A percentile compares a stretch with the other conserved stretches of the same genome.
These are phyloP conservation scores for Diorhabda sublineata DNA, from an alignment of 1,140 invertebrate genomes.

Conservation along the genomic window DNA sequence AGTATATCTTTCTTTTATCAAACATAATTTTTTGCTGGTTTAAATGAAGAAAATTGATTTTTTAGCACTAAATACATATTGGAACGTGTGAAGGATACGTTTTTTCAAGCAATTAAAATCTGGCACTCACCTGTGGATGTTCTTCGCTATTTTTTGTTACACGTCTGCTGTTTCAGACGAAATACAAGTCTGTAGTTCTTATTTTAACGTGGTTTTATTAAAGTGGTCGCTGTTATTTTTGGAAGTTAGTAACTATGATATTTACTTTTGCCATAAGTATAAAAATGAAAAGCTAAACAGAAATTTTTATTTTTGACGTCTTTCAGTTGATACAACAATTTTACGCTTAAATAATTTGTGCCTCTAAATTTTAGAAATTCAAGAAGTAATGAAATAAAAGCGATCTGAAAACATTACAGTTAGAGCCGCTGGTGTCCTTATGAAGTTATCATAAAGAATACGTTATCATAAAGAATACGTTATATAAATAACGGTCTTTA, in stretches of 20 bases:
- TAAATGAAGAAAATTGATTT: slow-evolving; percentile 6
- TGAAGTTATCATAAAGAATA: no score
- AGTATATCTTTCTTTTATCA: slow-evolving; percentile 8
- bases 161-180: slow-evolving; percentile 4
- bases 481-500: no score
- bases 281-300: slow-evolving; percentile 5
- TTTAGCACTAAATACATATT: slow-evolving; percentile 11
- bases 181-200: neutral
- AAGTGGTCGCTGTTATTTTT: slow-evolving; percentile 5
- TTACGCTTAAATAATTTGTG: slow-evolving; percentile 4
- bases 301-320: slow-evolving; percentile 4
- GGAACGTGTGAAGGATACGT: neutral
- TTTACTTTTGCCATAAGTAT: slow-evolving; percentile 4
- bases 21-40: slow-evolving; percentile 8
- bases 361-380: no score
- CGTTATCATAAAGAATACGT: no score
- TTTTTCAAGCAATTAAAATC: slow-evolving; percentile 8
- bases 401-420: no score
- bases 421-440: no score
- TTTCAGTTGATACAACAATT: slow-evolving; percentile 6
- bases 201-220: slow-evolving; percentile 7
- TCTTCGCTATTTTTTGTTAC: neutral
- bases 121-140: slow-evolving; percentile 1
- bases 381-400: no score
- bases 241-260: slow-evolving; percentile 7